Conservation (phyloP, 2,888 invertebrate species). For the Agriotes lineatus region DNA sequence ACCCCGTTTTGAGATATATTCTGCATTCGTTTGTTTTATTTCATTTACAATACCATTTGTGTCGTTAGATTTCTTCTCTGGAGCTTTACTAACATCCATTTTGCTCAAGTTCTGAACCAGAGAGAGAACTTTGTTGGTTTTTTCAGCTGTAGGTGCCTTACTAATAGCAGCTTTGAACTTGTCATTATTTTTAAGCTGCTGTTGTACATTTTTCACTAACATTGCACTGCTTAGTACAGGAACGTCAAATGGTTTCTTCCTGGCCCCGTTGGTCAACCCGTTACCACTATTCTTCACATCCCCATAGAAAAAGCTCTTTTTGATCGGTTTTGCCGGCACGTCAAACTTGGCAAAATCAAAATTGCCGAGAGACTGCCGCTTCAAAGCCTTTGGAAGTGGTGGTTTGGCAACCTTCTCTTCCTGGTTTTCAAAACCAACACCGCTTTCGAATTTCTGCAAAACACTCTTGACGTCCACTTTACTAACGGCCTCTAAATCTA, state of each 20-base stretch:
- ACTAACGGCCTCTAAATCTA: conserved; percentile 62
- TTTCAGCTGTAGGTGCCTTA: too few species aligned
- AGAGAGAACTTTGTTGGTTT: too few species aligned
- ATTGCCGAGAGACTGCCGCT: conserved; percentile 27
- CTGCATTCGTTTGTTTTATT: neutral
- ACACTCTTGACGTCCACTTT: conserved; percentile 64
- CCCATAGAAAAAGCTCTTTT: conserved; percentile 9
- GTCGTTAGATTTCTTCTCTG: too few species aligned
- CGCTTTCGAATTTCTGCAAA: conserved; percentile 62
- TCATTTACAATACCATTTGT: too few species aligned
- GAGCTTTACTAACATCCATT: too few species aligned
- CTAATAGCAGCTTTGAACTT: neutral
- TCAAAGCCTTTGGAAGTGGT: conserved; percentile 17
- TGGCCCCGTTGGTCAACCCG: neutral
- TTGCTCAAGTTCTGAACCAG: too few species aligned
- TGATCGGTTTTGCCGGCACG: neutral
- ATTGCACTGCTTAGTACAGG: neutral
- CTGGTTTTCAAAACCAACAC: conserved; percentile 31
- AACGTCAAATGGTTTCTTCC: neutral
- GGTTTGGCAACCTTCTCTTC: conserved; percentile 10
- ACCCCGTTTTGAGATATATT: too few species aligned
- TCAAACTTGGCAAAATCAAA: conserved; percentile 25
- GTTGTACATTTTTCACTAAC: conserved; percentile 6
- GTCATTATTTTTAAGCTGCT: neutral
- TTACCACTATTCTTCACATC: neutral